phyloP scores from a whole-genome alignment of 2,113 vertebrate species.

The Halcyon malimbica region DNA sequence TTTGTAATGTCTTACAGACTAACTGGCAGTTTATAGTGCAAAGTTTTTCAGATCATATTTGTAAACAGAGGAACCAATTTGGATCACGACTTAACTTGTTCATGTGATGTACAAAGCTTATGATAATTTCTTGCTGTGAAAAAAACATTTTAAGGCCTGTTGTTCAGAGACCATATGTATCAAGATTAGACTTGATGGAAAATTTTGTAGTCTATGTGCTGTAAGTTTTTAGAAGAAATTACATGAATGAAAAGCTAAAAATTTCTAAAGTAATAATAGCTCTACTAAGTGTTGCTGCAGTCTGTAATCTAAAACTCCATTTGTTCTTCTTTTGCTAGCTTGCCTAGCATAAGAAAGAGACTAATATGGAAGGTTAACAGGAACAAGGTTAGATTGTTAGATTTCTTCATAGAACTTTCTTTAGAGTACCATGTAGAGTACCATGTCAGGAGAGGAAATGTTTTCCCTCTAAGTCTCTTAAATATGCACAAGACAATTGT shows the following conservation, averaged over 20 bases:
- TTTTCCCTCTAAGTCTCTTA: not conserved
- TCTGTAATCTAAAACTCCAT: constrained; percentile 28
- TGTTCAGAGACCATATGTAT: not conserved
- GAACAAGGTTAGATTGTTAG: not conserved
- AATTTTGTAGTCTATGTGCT: not conserved
- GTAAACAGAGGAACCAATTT: not conserved
- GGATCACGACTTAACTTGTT: not conserved
- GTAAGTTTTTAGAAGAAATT: not conserved
- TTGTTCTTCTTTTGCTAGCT: constrained; percentile 19
- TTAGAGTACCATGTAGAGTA: not conserved
- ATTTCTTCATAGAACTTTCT: not conserved
- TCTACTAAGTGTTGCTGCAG: not conserved
- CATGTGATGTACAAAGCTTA: not conserved
- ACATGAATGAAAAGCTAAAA: not conserved
- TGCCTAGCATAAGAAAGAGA: not conserved
- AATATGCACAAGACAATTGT: not conserved
- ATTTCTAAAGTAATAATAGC: not conserved
- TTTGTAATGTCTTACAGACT: not conserved
- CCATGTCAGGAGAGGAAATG: not conserved
- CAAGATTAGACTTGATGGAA: not conserved
- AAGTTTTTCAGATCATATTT: not conserved
- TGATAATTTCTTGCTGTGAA: not conserved
- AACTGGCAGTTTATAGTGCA: not conserved
- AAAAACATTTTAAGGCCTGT: not conserved
- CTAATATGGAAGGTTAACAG: constrained; percentile 1